phyloP scores from a whole-genome alignment of 2,888 invertebrate species.

The Hemaris fuciformis region DNA sequence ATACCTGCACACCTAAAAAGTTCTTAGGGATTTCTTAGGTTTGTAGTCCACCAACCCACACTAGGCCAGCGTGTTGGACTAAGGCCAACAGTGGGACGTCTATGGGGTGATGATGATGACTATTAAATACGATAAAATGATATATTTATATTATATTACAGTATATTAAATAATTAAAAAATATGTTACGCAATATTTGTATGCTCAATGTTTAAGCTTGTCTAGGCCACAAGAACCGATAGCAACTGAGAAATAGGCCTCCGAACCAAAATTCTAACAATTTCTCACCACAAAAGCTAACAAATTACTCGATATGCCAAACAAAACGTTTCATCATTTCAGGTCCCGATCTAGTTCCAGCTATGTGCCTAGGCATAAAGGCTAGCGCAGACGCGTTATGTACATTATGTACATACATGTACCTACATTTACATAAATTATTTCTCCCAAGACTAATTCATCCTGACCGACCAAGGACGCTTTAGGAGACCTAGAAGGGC shows the following conservation, averaged over 20 bases:
- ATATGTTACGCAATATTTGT: too few species aligned
- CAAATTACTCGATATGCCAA: not conserved
- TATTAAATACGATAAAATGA: too few species aligned
- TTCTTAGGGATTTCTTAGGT: too few species aligned
- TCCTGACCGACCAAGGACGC: conserved; percentile 75
- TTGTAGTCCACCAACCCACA: too few species aligned
- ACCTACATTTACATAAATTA: conserved; percentile 77
- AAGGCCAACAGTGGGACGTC: too few species aligned
- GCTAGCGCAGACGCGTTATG: conserved; percentile 34
- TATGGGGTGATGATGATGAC: too few species aligned
- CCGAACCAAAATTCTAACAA: not conserved
- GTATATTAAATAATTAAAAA: too few species aligned
- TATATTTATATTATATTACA: too few species aligned
- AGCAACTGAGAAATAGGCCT: not conserved
- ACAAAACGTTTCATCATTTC: conserved; percentile 10
- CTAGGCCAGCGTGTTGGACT: too few species aligned
- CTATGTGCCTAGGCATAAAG: conserved; percentile 30
- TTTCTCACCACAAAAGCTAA: conserved; percentile 7
- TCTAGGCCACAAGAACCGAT: not conserved
- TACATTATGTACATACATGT: conserved; percentile 48
- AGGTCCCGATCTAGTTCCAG: conserved; percentile 4
- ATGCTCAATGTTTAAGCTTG: too few species aligned
- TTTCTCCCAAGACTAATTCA: conserved; percentile 79
- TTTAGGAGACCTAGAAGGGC: conserved; percentile 64
- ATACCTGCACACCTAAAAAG: too few species aligned